Conservation (phyloP, 2,888 invertebrate genomes). For the Thymelicus acteon region DNA sequence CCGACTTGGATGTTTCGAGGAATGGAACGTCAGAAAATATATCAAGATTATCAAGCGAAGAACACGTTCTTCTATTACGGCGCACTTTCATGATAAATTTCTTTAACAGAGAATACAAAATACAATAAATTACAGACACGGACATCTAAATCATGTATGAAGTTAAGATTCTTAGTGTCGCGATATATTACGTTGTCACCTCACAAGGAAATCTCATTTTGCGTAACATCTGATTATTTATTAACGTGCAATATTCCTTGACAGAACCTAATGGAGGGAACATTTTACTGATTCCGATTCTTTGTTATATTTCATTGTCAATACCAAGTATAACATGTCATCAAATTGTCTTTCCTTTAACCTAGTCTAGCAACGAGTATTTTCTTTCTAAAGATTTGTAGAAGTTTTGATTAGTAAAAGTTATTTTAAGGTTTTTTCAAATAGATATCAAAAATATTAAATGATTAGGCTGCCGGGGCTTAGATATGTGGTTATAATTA, state of each 20-base stretch:
- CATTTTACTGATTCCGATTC: not conserved
- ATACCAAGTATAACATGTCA: not conserved
- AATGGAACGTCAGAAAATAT: not conserved
- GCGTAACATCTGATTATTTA: slow-evolving; percentile 19
- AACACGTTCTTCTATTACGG: not conserved
- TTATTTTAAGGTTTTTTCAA: no score
- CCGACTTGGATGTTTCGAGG: no score
- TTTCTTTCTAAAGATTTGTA: no score
- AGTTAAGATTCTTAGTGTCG: not conserved
- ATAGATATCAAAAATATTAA: no score
- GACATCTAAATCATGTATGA: slow-evolving; percentile 13
- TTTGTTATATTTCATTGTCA: not conserved
- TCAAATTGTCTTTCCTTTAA: no score
- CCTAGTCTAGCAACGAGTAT: no score
- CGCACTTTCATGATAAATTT: slow-evolving; percentile 8
- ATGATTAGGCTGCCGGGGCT: no score
- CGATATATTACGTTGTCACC: slow-evolving; percentile 19
- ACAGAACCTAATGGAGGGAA: not conserved
- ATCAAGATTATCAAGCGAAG: not conserved
- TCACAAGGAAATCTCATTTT: slow-evolving; percentile 22
- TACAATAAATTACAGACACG: not conserved
- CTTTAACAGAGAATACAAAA: not conserved
- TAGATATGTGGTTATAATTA: no score
- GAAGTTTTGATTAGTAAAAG: no score
- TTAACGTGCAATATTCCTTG: slow-evolving; percentile 11